Conservation (phyloP, 2,113 vertebrate species). For the Paramormyrops kingsleyae region DNA sequence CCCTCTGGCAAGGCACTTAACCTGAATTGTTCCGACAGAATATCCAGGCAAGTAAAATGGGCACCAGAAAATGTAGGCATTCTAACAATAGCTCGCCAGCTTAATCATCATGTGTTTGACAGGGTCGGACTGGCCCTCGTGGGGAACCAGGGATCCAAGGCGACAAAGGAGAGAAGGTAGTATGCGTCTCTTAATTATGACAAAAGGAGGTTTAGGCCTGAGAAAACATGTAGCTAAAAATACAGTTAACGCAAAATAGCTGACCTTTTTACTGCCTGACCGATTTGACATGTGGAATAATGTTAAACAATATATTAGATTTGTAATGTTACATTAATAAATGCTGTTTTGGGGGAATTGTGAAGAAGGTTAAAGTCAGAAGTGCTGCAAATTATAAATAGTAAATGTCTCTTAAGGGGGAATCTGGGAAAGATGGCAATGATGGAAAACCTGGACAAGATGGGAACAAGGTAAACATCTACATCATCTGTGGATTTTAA, state of each 20-base stretch:
- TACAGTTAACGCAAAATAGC: neutral
- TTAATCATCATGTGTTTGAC: neutral
- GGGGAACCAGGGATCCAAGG: slow-evolving; percentile 52
- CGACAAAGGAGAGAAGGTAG: slow-evolving; percentile 59
- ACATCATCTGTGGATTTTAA: neutral
- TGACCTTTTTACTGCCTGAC: neutral
- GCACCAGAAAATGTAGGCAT: neutral
- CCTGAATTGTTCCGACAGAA: neutral
- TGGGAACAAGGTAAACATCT: slow-evolving; percentile 55
- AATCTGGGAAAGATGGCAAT: slow-evolving; percentile 49
- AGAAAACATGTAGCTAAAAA: neutral
- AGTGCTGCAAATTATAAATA: neutral
- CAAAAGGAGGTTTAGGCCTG: neutral
- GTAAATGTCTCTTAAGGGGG: slow-evolving; percentile 48
- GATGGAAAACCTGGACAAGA: slow-evolving; percentile 53
- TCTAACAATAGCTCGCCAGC: neutral
- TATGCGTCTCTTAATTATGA: slow-evolving; percentile 10
- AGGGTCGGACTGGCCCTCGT: slow-evolving; percentile 56
- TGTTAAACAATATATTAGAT: neutral
- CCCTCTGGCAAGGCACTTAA: neutral
- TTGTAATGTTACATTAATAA: neutral
- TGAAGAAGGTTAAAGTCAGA: neutral
- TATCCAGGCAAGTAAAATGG: neutral
- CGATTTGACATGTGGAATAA: neutral
- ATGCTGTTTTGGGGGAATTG: neutral